Conservation (phyloP, 2,888 invertebrate genomes). For the Zygogramma bicolorata region DNA sequence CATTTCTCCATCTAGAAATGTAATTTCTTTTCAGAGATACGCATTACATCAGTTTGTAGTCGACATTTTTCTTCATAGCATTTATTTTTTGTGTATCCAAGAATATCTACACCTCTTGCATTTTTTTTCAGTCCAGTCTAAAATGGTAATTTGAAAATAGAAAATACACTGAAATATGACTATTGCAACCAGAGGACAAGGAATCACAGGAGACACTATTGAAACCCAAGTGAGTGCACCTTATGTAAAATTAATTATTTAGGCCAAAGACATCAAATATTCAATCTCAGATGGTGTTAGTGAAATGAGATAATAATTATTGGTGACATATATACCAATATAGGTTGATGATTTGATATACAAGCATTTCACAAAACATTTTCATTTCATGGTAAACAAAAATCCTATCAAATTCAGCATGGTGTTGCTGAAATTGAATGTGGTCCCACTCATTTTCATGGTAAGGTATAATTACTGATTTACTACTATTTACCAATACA, state of each 20-base stretch:
- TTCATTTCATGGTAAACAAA: too few relatives aligned
- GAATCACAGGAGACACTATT: conserved; percentile 71
- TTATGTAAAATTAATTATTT: background rate
- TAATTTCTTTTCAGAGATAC: background rate
- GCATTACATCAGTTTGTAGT: conserved; percentile 3
- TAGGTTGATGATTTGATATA: too few relatives aligned
- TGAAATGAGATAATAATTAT: too few relatives aligned
- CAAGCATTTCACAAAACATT: too few relatives aligned
- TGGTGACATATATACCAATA: background rate
- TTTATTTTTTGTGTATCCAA: background rate
- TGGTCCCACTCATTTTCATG: too few relatives aligned
- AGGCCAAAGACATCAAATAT: background rate
- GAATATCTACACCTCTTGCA: background rate
- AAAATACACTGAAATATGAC: conserved; percentile 69
- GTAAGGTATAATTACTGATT: too few relatives aligned
- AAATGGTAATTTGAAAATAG: conserved; percentile 61
- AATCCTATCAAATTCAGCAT: too few relatives aligned
- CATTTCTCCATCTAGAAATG: conserved; percentile 34
- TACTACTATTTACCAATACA: too few relatives aligned
- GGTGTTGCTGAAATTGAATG: too few relatives aligned
- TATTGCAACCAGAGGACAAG: conserved; percentile 74
- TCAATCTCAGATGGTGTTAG: background rate
- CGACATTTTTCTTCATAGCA: background rate
- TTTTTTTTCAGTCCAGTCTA: conserved; percentile 55
- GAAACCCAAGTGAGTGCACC: conserved; percentile 64